phyloP scores from a whole-genome alignment of 2,888 invertebrate genomes.

The Andrena praecox region DNA sequence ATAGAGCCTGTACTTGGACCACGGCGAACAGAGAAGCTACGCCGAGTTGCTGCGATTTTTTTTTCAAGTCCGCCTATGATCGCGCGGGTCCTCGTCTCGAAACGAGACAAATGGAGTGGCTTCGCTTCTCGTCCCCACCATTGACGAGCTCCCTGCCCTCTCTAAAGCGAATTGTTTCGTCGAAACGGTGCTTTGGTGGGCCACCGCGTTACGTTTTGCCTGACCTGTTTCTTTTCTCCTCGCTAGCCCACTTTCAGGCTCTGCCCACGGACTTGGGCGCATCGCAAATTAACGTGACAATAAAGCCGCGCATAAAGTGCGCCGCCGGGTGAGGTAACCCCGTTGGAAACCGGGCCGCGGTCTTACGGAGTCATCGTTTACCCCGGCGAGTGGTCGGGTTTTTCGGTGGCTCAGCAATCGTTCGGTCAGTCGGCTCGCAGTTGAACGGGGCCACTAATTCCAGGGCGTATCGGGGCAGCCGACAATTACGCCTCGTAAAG shows the following conservation, averaged over 20 bases:
- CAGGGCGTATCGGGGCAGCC: not conserved
- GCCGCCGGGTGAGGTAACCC: not conserved
- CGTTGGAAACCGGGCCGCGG: not conserved
- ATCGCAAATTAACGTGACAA: constrained; percentile 20
- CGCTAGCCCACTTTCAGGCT: not conserved
- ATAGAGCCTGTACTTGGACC: not conserved
- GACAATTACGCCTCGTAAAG: constrained; percentile 37
- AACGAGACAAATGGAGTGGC: too few species aligned
- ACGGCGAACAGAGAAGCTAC: not conserved
- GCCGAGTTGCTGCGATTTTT: not conserved
- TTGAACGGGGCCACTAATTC: constrained; percentile 26
- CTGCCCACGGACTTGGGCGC: not conserved
- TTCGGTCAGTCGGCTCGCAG: not conserved
- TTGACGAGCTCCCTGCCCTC: not conserved
- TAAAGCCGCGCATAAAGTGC: constrained; percentile 24
- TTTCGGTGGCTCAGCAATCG: not conserved
- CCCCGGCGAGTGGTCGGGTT: not conserved
- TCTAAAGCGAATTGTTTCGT: constrained; percentile 10
- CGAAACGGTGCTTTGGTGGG: not conserved
- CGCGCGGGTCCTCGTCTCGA: too few species aligned
- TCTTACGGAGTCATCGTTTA: not conserved
- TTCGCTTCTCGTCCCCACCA: not conserved
- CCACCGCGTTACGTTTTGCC: not conserved
- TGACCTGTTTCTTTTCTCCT: constrained; percentile 15
- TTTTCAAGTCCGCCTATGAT: not conserved